Evolutionary conservation across 2,888 invertebrate species (phyloP).

Genomic region (Macropis europaea): DNA sequence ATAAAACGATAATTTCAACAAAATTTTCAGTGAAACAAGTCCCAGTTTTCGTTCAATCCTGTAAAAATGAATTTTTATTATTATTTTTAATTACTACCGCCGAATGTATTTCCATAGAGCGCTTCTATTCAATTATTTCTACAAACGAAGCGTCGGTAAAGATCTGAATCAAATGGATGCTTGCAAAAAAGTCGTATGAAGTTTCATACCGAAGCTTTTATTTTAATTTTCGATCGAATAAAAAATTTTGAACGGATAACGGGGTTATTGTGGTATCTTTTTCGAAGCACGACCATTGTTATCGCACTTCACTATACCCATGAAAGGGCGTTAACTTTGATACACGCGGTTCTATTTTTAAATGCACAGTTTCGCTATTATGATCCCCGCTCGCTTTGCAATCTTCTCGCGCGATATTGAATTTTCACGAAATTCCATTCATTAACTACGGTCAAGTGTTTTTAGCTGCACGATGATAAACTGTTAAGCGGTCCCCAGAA

Average conservation of each 20-base stretch:
- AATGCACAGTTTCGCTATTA: constrained; percentile 8
- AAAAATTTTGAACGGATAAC: constrained; percentile 9
- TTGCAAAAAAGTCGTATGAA: not conserved
- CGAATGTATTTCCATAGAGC: no score
- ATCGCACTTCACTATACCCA: not conserved
- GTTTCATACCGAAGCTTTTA: not conserved
- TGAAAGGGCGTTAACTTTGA: not conserved
- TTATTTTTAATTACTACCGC: no score
- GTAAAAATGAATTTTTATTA: no score
- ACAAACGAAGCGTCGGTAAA: not conserved
- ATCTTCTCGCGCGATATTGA: constrained; percentile 17
- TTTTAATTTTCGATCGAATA: constrained; percentile 1
- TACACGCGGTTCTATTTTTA: constrained; percentile 1
- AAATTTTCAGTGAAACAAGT: no score
- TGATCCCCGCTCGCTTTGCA: not conserved
- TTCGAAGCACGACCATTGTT: constrained; percentile 4
- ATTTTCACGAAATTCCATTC: constrained; percentile 21
- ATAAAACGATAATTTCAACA: no score
- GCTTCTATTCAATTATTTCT: no score
- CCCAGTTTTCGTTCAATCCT: no score
- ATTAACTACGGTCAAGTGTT: constrained; percentile 6
- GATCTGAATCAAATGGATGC: no score
- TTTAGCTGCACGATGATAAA: not conserved
- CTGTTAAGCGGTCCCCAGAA: not conserved
- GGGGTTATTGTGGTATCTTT: not conserved